Base-by-base conservation (phyloP, 2,888 invertebrate species). In the Anagyrus pseudococci region DNA sequence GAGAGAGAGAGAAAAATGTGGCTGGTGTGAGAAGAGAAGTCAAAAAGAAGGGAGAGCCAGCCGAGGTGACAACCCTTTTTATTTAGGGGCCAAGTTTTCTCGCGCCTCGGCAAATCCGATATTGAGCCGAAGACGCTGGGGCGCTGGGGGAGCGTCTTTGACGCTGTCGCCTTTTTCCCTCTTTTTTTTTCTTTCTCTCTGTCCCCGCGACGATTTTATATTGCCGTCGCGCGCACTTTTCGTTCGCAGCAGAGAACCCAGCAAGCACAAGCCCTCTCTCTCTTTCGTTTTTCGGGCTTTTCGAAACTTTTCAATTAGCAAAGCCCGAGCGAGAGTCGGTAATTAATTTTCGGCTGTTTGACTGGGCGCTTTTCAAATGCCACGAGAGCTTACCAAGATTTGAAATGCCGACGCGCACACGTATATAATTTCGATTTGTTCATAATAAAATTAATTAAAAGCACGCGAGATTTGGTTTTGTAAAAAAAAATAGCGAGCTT, bases 41-140 rank as follows among this genome's bases (percentile, higher is more conserved):
- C 43, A 8, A 29, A 29, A 49, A 57, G 56, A 55, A 63, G 62
- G 47, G 47, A 52, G 68, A 67, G 67, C 54, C 56, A 29, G 29
- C 29, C 22, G 62, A 72, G 72, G 73, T 73, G 78, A 78, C 72
- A 80, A 80, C 77, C 79, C 79, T 79, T 80, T 80, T 80, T 79
- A 79, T 79, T 80, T 79, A 77, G 75, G 73, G 74, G 71, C 71
- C 71, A 75, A 77, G 73, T 77, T 78, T 70, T 60, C 62, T 55
- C 33, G 20, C 62, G 67, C 69, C 71, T 73, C 75, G 76, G 75
- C 77, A 78, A 78, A 79, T 79, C 74, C 76, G 77, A 79, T 78
- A 78, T 78, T 72, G 72, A 72, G 70, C 67, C 68, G 48, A 61
- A 62, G 60, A 54, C 58, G 64, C 60, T 64, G 58, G 54, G 29